Conservation (phyloP, 2,888 invertebrate genomes). For the Nycteola revayana region DNA sequence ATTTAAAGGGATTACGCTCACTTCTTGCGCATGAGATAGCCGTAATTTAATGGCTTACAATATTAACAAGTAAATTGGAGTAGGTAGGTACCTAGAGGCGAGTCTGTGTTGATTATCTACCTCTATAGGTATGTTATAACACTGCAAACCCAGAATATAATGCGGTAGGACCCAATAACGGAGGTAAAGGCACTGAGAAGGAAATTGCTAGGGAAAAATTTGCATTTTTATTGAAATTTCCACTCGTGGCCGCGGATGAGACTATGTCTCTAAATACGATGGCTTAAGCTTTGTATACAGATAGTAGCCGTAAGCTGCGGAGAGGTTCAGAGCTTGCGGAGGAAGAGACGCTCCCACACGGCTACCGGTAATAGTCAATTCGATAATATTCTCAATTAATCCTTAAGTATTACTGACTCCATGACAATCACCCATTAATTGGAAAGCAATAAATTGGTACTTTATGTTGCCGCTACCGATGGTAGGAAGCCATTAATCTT, state of each 20-base stretch:
- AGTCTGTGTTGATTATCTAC: conserved; percentile 39
- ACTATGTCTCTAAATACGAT: conserved; percentile 69
- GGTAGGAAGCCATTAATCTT: conserved; percentile 28
- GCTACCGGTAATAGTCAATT: conserved; percentile 34
- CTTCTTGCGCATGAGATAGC: conserved; percentile 54
- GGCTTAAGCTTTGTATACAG: conserved; percentile 62
- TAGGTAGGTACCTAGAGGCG: conserved; percentile 20
- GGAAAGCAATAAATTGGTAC: conserved; percentile 30
- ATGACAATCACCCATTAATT: conserved; percentile 32
- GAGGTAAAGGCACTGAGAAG: conserved; percentile 60
- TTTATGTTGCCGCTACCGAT: conserved; percentile 29
- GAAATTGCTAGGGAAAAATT: conserved; percentile 74
- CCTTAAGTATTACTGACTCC: conserved; percentile 5
- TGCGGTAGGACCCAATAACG: conserved; percentile 68
- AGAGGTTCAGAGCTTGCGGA: conserved; percentile 26
- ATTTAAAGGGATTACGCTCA: conserved; percentile 47
- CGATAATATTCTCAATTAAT: conserved; percentile 32
- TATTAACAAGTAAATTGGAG: conserved; percentile 55
- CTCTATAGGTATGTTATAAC: conserved; percentile 46
- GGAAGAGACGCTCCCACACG: conserved; percentile 28
- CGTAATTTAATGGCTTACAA: conserved; percentile 52
- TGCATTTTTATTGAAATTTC: conserved; percentile 81
- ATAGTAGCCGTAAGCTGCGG: conserved; percentile 42
- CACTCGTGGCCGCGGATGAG: conserved; percentile 71
- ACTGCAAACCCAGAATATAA: conserved; percentile 57